Evolutionary conservation across 2,113 vertebrate genomes (phyloP).

Genomic region (Catharus bicknelli): DNA sequence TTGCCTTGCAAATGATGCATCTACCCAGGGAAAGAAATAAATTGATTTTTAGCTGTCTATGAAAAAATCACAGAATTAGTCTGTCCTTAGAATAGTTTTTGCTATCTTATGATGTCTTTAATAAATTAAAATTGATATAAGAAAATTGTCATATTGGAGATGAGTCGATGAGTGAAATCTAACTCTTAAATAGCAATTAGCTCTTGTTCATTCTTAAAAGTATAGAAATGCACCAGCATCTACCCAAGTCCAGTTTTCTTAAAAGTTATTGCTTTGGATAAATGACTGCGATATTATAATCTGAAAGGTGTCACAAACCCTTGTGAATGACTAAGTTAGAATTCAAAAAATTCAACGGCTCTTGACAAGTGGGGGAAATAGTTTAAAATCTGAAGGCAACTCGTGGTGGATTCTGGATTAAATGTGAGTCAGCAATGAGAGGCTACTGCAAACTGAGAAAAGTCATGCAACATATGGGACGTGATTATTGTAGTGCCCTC

Average conservation of each 20-base stretch:
- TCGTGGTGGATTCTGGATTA: background rate
- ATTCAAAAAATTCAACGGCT: background rate
- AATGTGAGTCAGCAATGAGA: background rate
- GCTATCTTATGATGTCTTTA: background rate
- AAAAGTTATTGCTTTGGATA: background rate
- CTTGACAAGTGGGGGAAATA: background rate
- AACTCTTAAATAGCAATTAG: background rate
- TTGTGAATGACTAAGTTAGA: background rate
- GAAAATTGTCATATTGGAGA: background rate
- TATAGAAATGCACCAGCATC: background rate
- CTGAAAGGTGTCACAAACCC: background rate
- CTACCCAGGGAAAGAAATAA: background rate
- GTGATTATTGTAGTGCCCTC: background rate
- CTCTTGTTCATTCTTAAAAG: background rate
- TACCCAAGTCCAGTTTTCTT: background rate
- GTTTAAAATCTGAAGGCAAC: background rate
- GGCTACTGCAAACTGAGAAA: background rate
- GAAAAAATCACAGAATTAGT: background rate
- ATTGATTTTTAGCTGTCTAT: background rate
- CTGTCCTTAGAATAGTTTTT: background rate
- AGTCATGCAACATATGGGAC: background rate
- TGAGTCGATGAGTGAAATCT: background rate
- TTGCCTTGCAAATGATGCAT: background rate
- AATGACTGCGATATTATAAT: background rate
- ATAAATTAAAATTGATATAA: background rate